Base-by-base conservation (phyloP, 2,113 vertebrate species). In the Lichenostomus cassidix region DNA sequence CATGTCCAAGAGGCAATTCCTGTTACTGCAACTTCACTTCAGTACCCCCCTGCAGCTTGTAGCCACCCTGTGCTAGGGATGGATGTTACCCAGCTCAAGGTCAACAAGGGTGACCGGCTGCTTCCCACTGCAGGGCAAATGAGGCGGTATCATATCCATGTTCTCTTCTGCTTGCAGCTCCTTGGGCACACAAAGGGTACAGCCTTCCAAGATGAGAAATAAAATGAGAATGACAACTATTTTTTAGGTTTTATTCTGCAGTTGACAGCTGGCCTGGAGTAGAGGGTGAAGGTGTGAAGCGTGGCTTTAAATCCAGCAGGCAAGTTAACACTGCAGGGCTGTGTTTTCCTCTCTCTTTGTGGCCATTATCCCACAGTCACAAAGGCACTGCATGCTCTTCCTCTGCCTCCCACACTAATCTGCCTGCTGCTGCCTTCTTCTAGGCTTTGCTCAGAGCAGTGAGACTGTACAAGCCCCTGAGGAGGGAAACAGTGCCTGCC, bases 31-130 rank as follows among this genome's bases (percentile, higher is more conserved):
- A 27, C 33, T 60, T 55, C 46, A 39, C 16, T 70, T 42, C 67
- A 31, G 13, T 28, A 27, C 0, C 6, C 16, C 12, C 0, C 21
- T 31, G 28, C 31, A 87, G 37, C 24, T 35, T 9, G 0, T 27
- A 85, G 44, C 24, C 2, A 8, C 24, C 4, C 7, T 1, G 0
- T 58, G 12, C 35, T 46, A 67, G 35, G 20, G 10, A 22, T 7
- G 5, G 46, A 70, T 83, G 29, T 27, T 33, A 11, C 12, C 28
- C n/a, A 81, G 42, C 35, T 49, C 39, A n/a, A 35, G n/a, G 46
- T 16, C 29, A 71, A 49, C 17, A 67, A 33, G 24, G 33, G 27
- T 31, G 12, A 76, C 27, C 37, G 27, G 24, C 12, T 64, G 42
- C 42, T 71, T 73, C 28, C 50, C n/a, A 39, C 42, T 53, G 27